Evolutionary conservation across 2,113 vertebrate genomes (phyloP).

Genomic region (Periophthalmus modestus): DNA sequence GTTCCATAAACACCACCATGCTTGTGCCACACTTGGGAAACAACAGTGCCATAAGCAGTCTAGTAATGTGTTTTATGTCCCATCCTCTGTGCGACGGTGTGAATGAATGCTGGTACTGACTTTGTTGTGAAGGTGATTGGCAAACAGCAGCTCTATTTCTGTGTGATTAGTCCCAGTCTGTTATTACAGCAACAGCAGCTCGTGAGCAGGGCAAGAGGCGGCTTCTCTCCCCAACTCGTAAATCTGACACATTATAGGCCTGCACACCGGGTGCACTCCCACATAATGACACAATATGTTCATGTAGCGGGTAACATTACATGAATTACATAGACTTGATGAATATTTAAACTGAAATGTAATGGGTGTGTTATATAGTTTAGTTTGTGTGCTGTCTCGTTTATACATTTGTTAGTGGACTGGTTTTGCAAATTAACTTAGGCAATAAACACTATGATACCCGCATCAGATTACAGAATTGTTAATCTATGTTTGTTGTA

Average conservation of each 20-base stretch:
- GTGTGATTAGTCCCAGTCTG: conserved; percentile 60
- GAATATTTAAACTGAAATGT: not conserved
- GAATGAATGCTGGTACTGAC: conserved; percentile 43
- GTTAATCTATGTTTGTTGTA: too few species aligned
- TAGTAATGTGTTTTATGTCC: conserved; percentile 32
- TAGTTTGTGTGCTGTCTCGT: not conserved
- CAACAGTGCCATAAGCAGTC: conserved; percentile 19
- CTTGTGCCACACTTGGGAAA: conserved; percentile 8
- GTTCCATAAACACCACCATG: not conserved
- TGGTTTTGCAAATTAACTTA: too few species aligned
- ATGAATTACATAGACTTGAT: not conserved
- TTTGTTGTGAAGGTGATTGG: conserved; percentile 46
- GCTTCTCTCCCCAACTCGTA: conserved; percentile 39
- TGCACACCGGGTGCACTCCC: conserved; percentile 19
- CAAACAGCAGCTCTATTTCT: conserved; percentile 53
- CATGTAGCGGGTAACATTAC: not conserved
- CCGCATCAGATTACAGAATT: too few species aligned
- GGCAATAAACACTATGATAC: too few species aligned
- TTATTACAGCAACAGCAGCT: conserved; percentile 49
- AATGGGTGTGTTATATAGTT: not conserved
- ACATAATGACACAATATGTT: conserved; percentile 37
- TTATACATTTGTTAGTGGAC: too few species aligned
- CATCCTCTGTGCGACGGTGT: conserved; percentile 19
- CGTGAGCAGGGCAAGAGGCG: conserved; percentile 40
- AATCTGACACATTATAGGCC: conserved; percentile 56